Evolutionary conservation across 2,888 invertebrate genomes (phyloP), one percentile per base, ranked within the genome.

Genomic region (Leptopilina syphax): DNA sequence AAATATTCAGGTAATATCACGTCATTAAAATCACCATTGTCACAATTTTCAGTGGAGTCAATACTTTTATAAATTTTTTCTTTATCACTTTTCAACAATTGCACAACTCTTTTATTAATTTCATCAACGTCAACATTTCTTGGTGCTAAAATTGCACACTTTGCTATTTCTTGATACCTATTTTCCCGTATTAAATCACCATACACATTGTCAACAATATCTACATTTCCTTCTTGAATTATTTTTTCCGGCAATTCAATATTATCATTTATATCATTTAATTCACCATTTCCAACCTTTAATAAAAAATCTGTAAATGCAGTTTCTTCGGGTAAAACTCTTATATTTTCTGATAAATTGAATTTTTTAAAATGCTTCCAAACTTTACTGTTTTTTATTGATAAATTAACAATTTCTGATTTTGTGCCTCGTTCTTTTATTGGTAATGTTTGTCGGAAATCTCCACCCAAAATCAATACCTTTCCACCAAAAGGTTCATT

Each of bases 401-500:
- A 85, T 41, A 85, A 73, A 85, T 83, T 84, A 1, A 87, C 50
- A 18, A 77, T 76, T 80, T 79, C 83, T 27, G 79, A 76, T 63
- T 81, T 81, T n/a, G 77, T 83, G 63, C 76, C 80, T 41, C 78
- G 50, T 77, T 47, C 54, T 67, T 66, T 76, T 8, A 83, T 80
- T 50, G 81, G 81, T n/a, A 83, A 80, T 57, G 81, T 54, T 76
- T 82, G 79, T 67, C 77, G 57, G 54, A 84, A 84, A 79, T 83
- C 83, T 9, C 82, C 83, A 10, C 81, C 83, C 47, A 85, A 78
- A 65, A 83, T 77, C 27, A 86, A 54, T n/a, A 85, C 77, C 83
- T 87, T 86, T 60, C 85, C 85, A 70, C 86, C 85, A 73, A 87
- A 86, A 41, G 82, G 79, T 67, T 63, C 12, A 77, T 84, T 60